Conservation (phyloP, 2,797 vertebrate species). For the Melanotaenia boesemani region DNA sequence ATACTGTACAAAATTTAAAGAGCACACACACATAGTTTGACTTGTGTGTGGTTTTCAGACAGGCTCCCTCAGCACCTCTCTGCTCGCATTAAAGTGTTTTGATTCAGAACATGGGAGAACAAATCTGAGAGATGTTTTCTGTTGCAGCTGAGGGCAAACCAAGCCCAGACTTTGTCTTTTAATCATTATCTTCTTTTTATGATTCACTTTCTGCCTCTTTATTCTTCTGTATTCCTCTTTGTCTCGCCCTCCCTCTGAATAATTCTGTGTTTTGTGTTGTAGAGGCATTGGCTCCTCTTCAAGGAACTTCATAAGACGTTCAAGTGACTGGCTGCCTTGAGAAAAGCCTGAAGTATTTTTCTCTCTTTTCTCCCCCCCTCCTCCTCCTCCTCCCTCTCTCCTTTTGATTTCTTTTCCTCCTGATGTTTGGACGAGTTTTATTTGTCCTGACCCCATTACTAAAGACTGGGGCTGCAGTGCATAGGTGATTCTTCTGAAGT, state of each 20-base stretch:
- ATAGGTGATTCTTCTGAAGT: constrained; percentile 43
- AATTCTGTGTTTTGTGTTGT: constrained; percentile 71
- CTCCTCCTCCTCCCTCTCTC: constrained; percentile 13
- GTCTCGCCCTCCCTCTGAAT: constrained; percentile 63
- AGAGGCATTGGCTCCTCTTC: constrained; percentile 76
- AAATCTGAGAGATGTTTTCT: constrained; percentile 58
- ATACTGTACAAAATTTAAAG: constrained; percentile 56
- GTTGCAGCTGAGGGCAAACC: constrained; percentile 38
- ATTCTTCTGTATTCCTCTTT: constrained; percentile 52
- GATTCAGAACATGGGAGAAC: constrained; percentile 64
- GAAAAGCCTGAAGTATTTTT: constrained; percentile 72
- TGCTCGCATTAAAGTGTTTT: constrained; percentile 65
- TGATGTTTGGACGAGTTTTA: constrained; percentile 73
- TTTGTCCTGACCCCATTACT: constrained; percentile 73
- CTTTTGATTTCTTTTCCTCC: constrained; percentile 66
- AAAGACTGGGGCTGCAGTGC: constrained; percentile 53
- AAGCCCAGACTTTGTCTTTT: constrained; percentile 34
- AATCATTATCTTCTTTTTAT: constrained; percentile 58
- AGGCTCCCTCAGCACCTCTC: constrained; percentile 59
- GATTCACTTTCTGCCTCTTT: constrained; percentile 55
- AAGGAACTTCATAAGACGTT: constrained; percentile 78
- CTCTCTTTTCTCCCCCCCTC: constrained; percentile 10
- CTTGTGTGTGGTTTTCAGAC: constrained; percentile 50
- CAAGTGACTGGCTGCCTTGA: constrained; percentile 78
- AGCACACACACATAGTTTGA: constrained; percentile 40